Evolutionary conservation across 2,113 vertebrate species (phyloP).

Genomic region (Poeciliopsis prolifica): DNA sequence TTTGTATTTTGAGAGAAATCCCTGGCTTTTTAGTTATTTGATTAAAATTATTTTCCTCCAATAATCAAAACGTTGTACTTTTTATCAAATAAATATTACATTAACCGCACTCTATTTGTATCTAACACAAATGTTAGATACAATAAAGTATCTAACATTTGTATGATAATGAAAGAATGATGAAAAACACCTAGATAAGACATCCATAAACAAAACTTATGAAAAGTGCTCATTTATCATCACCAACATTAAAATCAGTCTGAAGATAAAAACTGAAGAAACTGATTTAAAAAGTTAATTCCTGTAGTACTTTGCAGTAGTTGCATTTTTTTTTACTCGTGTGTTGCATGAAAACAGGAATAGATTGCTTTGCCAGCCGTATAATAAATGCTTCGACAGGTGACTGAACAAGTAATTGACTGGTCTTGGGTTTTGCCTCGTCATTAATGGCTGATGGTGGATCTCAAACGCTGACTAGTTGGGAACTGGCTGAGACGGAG

Average conservation of each 20-base stretch:
- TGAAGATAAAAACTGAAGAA: not conserved
- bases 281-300: not conserved
- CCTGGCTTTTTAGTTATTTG: not conserved
- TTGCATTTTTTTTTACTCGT: not conserved
- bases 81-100: not conserved
- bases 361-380: not conserved
- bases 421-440: not conserved
- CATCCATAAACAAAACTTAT: not conserved
- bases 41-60: not conserved
- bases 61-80: not conserved
- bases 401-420: not conserved
- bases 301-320: not conserved
- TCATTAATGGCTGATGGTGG: not conserved
- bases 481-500: not conserved
- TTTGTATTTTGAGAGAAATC: not conserved
- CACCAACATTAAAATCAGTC: not conserved
- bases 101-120: not conserved
- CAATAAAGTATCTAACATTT: too few relatives aligned
- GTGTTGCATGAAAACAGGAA: not conserved
- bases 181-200: not conserved
- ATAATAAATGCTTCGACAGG: not conserved
- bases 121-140: not conserved
- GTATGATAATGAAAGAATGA: too few relatives aligned
- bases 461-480: not conserved
- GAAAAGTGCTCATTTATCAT: not conserved